phyloP scores from a whole-genome alignment of 2,888 invertebrate species.

The Leistus spinibarbis region DNA sequence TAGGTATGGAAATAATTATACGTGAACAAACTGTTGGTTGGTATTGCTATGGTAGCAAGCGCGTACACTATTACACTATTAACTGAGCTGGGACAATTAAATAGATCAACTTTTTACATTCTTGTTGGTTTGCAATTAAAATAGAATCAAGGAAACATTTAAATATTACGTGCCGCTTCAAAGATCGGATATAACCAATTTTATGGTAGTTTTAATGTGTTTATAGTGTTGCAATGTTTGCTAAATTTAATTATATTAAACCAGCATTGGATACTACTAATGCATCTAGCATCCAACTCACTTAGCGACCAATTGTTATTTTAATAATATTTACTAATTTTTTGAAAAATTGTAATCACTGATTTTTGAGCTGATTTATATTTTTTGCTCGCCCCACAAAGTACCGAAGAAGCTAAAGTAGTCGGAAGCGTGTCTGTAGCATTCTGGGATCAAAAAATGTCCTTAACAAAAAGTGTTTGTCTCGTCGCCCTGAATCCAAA shows the following conservation, averaged over 20 bases:
- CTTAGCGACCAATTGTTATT: too few species aligned
- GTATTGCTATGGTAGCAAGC: too few species aligned
- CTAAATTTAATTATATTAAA: neutral
- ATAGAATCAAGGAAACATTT: neutral
- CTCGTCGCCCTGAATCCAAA: too few species aligned
- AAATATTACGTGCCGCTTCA: neutral
- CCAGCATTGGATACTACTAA: neutral
- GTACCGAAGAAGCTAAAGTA: too few species aligned
- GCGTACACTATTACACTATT: neutral
- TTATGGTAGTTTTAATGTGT: neutral
- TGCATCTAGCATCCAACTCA: too few species aligned
- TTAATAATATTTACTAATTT: too few species aligned
- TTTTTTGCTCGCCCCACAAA: too few species aligned
- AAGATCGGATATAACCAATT: neutral
- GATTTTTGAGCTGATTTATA: too few species aligned
- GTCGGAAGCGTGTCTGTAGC: too few species aligned
- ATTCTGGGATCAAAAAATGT: too few species aligned
- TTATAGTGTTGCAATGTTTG: neutral
- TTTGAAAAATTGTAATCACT: too few species aligned
- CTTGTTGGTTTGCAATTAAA: neutral
- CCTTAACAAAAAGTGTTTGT: too few species aligned
- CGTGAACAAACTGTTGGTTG: neutral
- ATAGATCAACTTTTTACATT: neutral
- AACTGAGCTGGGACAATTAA: neutral
- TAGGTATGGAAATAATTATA: neutral